These are phyloP conservation scores for Harlomillsia oculata DNA, from an alignment of 1,140 invertebrate genomes.

Conservation along the genomic window DNA sequence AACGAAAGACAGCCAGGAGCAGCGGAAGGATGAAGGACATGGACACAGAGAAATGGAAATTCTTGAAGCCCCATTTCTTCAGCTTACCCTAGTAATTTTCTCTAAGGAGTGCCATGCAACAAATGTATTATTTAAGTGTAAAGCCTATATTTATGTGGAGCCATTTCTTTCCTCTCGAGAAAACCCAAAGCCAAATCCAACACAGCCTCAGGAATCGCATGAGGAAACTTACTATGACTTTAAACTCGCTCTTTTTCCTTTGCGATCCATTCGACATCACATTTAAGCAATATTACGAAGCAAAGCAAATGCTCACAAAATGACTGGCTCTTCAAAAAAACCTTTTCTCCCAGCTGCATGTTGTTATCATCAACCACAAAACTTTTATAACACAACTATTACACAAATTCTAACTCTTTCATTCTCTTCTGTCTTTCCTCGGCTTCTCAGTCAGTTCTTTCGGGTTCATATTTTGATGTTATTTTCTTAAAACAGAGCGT, in stretches of 20 bases:
- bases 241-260: conserved; percentile 7
- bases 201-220: conserved; percentile 13
- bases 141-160: conserved; percentile 24
- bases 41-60: conserved; percentile 10
- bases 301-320: too few species aligned
- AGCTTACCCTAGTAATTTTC: conserved; percentile 23
- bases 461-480: too few species aligned
- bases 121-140: conserved; percentile 10
- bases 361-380: too few species aligned
- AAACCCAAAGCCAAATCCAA: conserved; percentile 10
- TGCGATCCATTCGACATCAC: too few species aligned
- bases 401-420: too few species aligned
- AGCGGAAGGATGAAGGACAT: neutral
- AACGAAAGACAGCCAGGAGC: neutral
- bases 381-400: too few species aligned
- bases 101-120: conserved; percentile 15
- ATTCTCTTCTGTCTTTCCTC: too few species aligned
- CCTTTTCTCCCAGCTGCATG: too few species aligned
- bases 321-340: too few species aligned
- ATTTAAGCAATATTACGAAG: too few species aligned
- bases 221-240: conserved; percentile 15
- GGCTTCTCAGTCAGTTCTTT: too few species aligned
- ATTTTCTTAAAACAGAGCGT: too few species aligned
- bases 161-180: conserved; percentile 8
- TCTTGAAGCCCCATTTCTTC: conserved; percentile 20